Evolutionary conservation across 2,888 invertebrate species (phyloP).

Genomic region (Elegia similella): DNA sequence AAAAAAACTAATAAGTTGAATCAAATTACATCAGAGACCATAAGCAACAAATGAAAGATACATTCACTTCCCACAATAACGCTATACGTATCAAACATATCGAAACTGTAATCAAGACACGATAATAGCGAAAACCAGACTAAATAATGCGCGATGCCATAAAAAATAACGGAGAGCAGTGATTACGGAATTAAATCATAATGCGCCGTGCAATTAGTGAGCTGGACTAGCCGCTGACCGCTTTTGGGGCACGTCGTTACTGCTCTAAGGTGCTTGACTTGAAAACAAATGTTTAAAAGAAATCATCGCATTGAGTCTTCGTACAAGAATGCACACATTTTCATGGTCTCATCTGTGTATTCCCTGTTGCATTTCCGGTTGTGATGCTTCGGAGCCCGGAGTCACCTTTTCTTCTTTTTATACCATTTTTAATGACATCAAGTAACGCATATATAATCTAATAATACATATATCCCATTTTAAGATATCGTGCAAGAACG

Average conservation of each 20-base stretch:
- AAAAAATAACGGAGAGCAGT: constrained; percentile 24
- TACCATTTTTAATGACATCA: too few species aligned
- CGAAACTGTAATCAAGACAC: constrained; percentile 13
- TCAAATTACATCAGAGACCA: neutral
- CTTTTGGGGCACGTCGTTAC: constrained; percentile 6
- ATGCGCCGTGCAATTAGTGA: constrained; percentile 14
- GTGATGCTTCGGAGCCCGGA: too few species aligned
- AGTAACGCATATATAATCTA: too few species aligned
- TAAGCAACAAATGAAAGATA: neutral
- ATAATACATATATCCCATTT: too few species aligned
- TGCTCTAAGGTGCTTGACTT: neutral
- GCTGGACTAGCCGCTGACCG: constrained; percentile 7
- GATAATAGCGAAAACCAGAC: constrained; percentile 19
- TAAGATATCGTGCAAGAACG: too few species aligned
- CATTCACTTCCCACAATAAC: neutral
- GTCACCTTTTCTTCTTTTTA: too few species aligned
- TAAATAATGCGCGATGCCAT: constrained; percentile 18
- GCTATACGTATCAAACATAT: constrained; percentile 1
- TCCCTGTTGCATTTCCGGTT: too few species aligned
- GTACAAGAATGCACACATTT: too few species aligned
- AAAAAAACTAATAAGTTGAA: neutral
- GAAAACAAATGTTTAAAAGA: too few species aligned
- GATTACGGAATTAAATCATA: constrained; percentile 19
- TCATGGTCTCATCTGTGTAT: too few species aligned
- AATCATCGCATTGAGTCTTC: too few species aligned